A percentile compares a stretch with the other conserved stretches of the same genome.
phyloP scores from a whole-genome alignment of 1,140 invertebrate species.

The Wiebesia pumilae region DNA sequence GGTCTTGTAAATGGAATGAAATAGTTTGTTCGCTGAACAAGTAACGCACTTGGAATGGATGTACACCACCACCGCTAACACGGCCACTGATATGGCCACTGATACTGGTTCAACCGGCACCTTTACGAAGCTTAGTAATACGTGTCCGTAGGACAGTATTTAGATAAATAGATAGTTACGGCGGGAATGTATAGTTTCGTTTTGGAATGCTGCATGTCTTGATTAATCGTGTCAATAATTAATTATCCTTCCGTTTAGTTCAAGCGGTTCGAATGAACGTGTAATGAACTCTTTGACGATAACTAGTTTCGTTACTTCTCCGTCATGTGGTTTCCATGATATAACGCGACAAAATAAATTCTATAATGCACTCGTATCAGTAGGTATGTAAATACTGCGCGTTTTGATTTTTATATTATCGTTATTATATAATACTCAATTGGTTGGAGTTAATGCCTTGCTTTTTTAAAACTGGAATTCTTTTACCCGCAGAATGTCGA shows the following conservation, averaged over 20 bases:
- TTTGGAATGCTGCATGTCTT: neutral
- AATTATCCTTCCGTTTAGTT: neutral
- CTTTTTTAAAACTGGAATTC: too few species aligned
- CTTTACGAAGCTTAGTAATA: neutral
- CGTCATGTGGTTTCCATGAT: too few species aligned
- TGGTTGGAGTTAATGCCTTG: too few species aligned
- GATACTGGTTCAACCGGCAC: too few species aligned
- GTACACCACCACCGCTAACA: neutral
- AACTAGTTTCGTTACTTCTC: too few species aligned
- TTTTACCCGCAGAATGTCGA: too few species aligned
- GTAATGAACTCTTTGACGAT: too few species aligned
- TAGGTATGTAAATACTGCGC: too few species aligned
- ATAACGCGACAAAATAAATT: too few species aligned
- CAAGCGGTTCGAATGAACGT: neutral
- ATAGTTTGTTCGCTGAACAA: conserved; percentile 27
- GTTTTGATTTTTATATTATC: too few species aligned
- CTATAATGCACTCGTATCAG: too few species aligned
- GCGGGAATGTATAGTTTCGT: neutral
- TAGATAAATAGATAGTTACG: neutral
- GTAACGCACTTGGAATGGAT: conserved; percentile 19
- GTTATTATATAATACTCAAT: too few species aligned
- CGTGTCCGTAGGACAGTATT: neutral
- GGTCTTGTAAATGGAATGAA: conserved; percentile 51
- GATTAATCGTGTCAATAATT: neutral
- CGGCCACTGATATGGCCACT: neutral